These are phyloP conservation scores for Ictalurus furcatus DNA, from an alignment of 2,113 vertebrate species.

Conservation along the genomic window DNA sequence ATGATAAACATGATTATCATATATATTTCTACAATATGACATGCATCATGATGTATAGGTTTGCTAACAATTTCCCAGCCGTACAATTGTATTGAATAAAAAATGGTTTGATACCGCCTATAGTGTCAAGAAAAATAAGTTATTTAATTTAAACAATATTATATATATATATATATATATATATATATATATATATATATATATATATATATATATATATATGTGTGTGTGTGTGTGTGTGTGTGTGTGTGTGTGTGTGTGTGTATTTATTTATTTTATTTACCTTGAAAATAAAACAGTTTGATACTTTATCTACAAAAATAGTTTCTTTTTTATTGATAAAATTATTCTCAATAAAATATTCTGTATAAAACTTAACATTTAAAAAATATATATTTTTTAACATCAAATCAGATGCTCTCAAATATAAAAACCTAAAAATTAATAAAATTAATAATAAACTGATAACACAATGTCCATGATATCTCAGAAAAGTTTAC, in stretches of 20 bases:
- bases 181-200: too few species aligned
- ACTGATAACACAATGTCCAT: neutral
- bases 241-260: too few species aligned
- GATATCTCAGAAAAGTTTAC: neutral
- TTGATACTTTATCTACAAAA: neutral
- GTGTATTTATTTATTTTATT: too few species aligned
- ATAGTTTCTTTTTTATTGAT: neutral
- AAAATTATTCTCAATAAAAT: neutral
- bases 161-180: too few species aligned
- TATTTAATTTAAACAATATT: too few species aligned
- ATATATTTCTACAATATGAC: neutral
- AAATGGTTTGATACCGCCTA: neutral
- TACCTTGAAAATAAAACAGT: too few species aligned
- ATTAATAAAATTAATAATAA: neutral
- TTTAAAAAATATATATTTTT: neutral
- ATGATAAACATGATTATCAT: neutral
- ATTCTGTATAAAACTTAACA: neutral
- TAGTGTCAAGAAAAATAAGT: neutral
- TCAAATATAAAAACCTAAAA: neutral
- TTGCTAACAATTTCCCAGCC: neutral
- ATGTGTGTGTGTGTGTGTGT: too few species aligned
- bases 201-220: too few species aligned
- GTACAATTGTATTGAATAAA: neutral
- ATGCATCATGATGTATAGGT: neutral
- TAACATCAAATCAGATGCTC: neutral